Percentiles rank a stretch among this genome's conserved stretches.
Conservation (phyloP, 2,888 invertebrate species). For the Lochmaea crataegi region DNA sequence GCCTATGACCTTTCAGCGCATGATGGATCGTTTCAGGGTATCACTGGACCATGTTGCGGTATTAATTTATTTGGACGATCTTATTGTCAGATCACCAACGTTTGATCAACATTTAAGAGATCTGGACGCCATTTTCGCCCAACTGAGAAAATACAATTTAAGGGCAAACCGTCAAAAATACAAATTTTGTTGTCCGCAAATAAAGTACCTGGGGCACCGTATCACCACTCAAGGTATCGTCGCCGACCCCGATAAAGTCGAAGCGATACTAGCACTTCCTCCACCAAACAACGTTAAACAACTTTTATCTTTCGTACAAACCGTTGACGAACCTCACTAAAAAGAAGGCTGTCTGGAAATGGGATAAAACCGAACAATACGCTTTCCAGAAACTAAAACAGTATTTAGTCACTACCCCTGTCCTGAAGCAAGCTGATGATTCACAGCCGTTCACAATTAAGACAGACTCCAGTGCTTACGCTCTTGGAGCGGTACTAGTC, state of each 20-base stretch:
- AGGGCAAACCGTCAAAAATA: constrained; percentile 43
- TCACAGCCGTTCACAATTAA: no score
- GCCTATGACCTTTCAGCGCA: constrained; percentile 45
- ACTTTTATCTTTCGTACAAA: constrained; percentile 41
- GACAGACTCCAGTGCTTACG: no score
- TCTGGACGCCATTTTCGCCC: constrained; percentile 37
- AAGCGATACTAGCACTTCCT: constrained; percentile 37
- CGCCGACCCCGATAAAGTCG: constrained; percentile 41
- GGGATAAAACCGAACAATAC: constrained; percentile 31
- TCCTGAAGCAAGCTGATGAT: no score
- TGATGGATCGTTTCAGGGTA: constrained; percentile 46
- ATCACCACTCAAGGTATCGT: constrained; percentile 42
- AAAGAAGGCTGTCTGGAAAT: constrained; percentile 33
- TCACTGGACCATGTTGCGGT: constrained; percentile 32
- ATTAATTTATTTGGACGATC: constrained; percentile 45
- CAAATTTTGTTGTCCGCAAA: constrained; percentile 33
- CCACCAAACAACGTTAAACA: constrained; percentile 23
- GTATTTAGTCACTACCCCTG: no score
- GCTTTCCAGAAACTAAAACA: no score
- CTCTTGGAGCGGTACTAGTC: no score
- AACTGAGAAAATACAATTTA: constrained; percentile 37
- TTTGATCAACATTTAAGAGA: constrained; percentile 48
- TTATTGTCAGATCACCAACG: constrained; percentile 29
- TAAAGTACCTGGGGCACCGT: constrained; percentile 40
- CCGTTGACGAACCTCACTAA: constrained; percentile 41